These are phyloP conservation scores for Tipula unca DNA, from an alignment of 2,888 invertebrate genomes.

Conservation along the genomic window DNA sequence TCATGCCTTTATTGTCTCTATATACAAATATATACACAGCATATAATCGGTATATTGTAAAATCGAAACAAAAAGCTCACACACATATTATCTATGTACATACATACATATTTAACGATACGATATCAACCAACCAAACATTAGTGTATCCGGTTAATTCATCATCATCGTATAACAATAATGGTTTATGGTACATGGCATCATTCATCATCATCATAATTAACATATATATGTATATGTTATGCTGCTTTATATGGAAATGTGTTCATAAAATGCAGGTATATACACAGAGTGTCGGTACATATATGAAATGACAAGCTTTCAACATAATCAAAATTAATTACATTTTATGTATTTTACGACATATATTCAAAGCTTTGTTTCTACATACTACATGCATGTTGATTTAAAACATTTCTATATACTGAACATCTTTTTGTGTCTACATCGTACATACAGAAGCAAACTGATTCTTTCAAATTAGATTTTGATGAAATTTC, in stretches of 20 bases:
- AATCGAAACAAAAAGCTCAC: background rate
- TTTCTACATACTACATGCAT: background rate
- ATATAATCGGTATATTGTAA: too few relatives aligned
- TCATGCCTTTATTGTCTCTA: background rate
- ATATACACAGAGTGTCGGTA: background rate
- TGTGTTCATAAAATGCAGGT: background rate
- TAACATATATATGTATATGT: background rate
- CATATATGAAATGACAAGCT: background rate
- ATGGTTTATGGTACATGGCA: background rate
- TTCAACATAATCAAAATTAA: slow-evolving; percentile 14
- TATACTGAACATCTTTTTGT: background rate
- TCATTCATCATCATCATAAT: slow-evolving; percentile 8
- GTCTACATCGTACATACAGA: background rate
- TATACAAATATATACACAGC: background rate
- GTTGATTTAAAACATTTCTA: background rate
- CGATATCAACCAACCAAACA: background rate
- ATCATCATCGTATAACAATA: background rate
- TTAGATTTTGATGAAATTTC: background rate
- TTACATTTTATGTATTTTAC: background rate
- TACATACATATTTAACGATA: background rate
- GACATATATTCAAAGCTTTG: background rate
- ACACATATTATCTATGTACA: background rate
- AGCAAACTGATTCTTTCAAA: background rate
- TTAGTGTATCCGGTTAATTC: background rate
- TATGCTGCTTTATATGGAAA: background rate